Evolutionary conservation across 2,888 invertebrate genomes (phyloP), one percentile per base, ranked within the genome.

Genomic region (Ditylenchus weischeri): DNA sequence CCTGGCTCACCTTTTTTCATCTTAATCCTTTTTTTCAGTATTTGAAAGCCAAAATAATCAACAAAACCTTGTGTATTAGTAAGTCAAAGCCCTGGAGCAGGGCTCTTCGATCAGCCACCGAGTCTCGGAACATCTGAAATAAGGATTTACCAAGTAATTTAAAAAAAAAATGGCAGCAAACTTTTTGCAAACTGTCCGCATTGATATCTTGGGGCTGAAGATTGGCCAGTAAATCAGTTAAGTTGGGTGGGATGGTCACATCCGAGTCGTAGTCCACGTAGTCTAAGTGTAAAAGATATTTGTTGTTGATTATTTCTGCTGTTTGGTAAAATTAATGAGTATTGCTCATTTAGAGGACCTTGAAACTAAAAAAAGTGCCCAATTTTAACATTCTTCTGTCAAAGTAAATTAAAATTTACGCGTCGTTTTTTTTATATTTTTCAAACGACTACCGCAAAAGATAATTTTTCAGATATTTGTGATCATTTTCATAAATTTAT

Each of bases 221-320:
- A 67, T 79, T 78, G 35, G 79, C 78, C 57, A 81, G 72, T 36
- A 81, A 68, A 67, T 81, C 81, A 29, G 79, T 78, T 35, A 81
- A 70, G 65, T 78, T 78, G 35, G 81, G 80, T 36, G 81, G 81
- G 63, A 81, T 79, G 18, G 79, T 81, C 61, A 81, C 79, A 35
- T 77, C 74, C 54, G 65, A 36, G 19, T 68, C 68, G 69, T 80
- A 79, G 67, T 81, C 80, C 57, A 79, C 77, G 68, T 81, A 75
- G 57, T 74, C 74, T 73, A 21, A 54, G 21, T 15, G n/a, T 15
- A 64, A 36, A 66, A 18, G 15, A 64, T 36, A 69, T n/a, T n/a
- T n/a, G n/a, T n/a, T n/a, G n/a, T n/a, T n/a, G n/a, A n/a, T n/a
- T n/a, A n/a, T n/a, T n/a, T n/a, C n/a, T n/a, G n/a, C n/a, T n/a